Percentiles rank a stretch among this genome's conserved stretches.
phyloP scores from a whole-genome alignment of 2,888 invertebrate species.

The Morpho achilles region DNA sequence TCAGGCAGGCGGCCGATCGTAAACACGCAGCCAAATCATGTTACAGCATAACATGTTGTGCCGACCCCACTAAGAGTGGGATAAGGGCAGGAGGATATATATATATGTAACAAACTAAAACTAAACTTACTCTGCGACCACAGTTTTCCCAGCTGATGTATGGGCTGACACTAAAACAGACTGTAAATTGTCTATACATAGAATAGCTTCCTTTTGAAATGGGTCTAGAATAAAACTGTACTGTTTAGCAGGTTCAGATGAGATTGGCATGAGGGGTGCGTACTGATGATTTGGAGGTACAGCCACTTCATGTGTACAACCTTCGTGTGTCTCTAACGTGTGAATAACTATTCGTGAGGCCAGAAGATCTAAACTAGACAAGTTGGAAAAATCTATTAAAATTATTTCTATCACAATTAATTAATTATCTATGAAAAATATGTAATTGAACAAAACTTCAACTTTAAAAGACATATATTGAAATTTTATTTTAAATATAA shows the following conservation, averaged over 20 bases:
- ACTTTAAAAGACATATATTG: no score
- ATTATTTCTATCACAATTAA: no score
- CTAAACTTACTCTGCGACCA: slow-evolving; percentile 89
- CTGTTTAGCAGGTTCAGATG: slow-evolving; percentile 89
- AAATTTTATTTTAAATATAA: no score
- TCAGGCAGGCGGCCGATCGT: no score
- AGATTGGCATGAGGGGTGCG: slow-evolving; percentile 75
- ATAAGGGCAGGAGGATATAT: no score
- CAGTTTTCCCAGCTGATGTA: slow-evolving; percentile 99
- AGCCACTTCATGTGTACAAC: slow-evolving; percentile 98
- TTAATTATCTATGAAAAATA: no score
- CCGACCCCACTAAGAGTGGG: no score
- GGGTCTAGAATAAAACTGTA: slow-evolving; percentile 98
- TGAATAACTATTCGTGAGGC: slow-evolving; percentile 92
- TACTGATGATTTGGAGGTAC: slow-evolving; percentile 93
- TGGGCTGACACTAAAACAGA: slow-evolving; percentile 99
- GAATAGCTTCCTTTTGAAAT: slow-evolving; percentile 97
- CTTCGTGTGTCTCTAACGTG: slow-evolving; percentile 92
- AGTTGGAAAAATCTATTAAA: not conserved
- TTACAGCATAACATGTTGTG: no score
- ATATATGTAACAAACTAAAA: not conserved
- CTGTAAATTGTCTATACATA: slow-evolving; percentile 98
- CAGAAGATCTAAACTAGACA: slow-evolving; percentile 83
- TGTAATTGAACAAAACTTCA: no score
- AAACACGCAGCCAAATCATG: no score